Evolutionary conservation across 1,140 invertebrate species (phyloP).

Genomic region (Drosophila ohnishii): DNA sequence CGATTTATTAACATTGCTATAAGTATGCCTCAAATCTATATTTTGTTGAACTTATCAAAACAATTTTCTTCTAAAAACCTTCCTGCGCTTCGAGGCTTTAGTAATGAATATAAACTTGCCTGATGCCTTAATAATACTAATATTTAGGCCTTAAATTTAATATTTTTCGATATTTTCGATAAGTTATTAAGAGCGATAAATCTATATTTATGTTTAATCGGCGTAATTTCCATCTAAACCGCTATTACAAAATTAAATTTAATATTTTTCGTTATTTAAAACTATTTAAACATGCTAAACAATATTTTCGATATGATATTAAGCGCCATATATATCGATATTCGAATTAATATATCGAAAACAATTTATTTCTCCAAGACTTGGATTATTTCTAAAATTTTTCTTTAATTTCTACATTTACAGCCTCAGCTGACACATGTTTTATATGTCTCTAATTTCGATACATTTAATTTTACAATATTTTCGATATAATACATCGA

Average conservation of each 20-base stretch:
- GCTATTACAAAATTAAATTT: not conserved
- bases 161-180: not conserved
- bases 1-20: not conserved
- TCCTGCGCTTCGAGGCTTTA: too few relatives aligned
- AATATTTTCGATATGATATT: not conserved
- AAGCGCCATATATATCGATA: not conserved
- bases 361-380: too few relatives aligned
- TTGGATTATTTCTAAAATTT: too few relatives aligned
- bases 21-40: not conserved
- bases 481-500: not conserved
- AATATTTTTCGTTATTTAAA: not conserved
- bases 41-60: not conserved
- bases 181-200: not conserved
- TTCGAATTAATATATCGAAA: not conserved
- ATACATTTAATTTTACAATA: not conserved
- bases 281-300: too few relatives aligned
- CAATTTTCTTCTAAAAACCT: too few relatives aligned
- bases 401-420: too few relatives aligned
- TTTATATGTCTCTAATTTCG: too few relatives aligned
- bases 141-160: too few relatives aligned
- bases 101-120: too few relatives aligned
- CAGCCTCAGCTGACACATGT: too few relatives aligned
- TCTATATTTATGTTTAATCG: not conserved
- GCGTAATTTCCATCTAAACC: too few relatives aligned
- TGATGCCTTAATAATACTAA: too few relatives aligned